phyloP scores from a whole-genome alignment of 2,888 invertebrate genomes.

The Drosophila mimica region DNA sequence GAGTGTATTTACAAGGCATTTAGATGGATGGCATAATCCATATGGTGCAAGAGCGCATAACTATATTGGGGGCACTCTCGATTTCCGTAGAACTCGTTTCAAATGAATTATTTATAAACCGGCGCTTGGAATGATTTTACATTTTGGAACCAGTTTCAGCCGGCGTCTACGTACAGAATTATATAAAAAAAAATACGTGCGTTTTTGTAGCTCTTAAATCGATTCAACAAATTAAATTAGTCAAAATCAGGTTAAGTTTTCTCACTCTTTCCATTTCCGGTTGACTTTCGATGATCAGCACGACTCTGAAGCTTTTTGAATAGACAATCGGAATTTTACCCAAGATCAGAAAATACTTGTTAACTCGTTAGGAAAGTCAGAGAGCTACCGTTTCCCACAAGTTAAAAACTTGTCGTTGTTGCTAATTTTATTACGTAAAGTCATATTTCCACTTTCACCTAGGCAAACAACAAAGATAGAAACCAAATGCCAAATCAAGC shows the following conservation, averaged over 20 bases:
- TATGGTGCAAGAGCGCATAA: conserved; percentile 42
- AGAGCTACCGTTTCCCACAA: conserved; percentile 35
- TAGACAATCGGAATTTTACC: conserved; percentile 32
- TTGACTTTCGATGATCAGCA: conserved; percentile 48
- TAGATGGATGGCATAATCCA: conserved; percentile 6
- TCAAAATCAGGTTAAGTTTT: conserved; percentile 41
- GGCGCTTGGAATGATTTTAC: conserved; percentile 42
- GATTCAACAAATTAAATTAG: conserved; percentile 48
- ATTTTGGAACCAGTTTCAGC: conserved; percentile 56
- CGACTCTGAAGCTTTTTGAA: conserved; percentile 15
- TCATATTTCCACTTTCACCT: conserved; percentile 72
- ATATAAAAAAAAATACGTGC: conserved; percentile 12
- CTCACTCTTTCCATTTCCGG: background rate
- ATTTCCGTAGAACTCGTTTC: conserved; percentile 63
- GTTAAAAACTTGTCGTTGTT: conserved; percentile 53
- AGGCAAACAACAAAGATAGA: conserved; percentile 24
- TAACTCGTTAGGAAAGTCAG: conserved; percentile 53
- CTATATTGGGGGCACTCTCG: conserved; percentile 55
- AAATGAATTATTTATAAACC: conserved; percentile 23
- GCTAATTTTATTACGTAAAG: conserved; percentile 67
- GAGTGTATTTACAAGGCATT: background rate
- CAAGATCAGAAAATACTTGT: conserved; percentile 18
- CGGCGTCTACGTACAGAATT: conserved; percentile 23
- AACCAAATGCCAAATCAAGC: conserved; percentile 13
- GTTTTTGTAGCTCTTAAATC: conserved; percentile 13